Conservation (phyloP, 2,797 vertebrate species). For the Podargus strigoides region DNA sequence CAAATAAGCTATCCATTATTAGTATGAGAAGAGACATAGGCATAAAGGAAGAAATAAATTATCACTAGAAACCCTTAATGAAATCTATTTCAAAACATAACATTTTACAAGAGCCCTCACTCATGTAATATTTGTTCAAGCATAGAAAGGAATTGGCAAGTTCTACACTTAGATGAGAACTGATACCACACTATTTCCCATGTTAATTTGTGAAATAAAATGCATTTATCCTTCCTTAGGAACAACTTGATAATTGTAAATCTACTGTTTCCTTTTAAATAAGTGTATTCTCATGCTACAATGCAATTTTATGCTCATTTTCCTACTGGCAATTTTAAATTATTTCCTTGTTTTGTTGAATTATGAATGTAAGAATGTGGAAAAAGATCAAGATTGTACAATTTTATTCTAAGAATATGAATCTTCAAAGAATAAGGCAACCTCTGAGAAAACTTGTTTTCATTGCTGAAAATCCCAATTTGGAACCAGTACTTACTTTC, state of each 20-base stretch:
- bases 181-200: slow-evolving; percentile 30
- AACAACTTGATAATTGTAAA: slow-evolving; percentile 38
- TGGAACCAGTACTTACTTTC: background rate
- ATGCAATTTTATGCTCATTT: background rate
- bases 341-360: background rate
- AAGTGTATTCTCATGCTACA: background rate
- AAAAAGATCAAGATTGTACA: background rate
- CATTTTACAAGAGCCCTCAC: slow-evolving; percentile 80
- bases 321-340: background rate
- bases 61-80: slow-evolving; percentile 85
- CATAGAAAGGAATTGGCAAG: slow-evolving; percentile 63
- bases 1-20: slow-evolving; percentile 87
- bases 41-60: slow-evolving; percentile 85
- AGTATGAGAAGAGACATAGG: slow-evolving; percentile 77
- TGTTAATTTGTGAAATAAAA: slow-evolving; percentile 56
- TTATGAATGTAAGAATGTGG: background rate
- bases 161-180: slow-evolving; percentile 49
- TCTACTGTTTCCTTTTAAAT: background rate
- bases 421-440: background rate
- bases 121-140: slow-evolving; percentile 84
- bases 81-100: slow-evolving; percentile 87
- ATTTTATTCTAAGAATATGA: background rate
- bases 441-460: background rate
- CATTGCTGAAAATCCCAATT: background rate
- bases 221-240: slow-evolving; percentile 34